phyloP scores from a whole-genome alignment of 2,888 invertebrate species.

The Eilema depressum region DNA sequence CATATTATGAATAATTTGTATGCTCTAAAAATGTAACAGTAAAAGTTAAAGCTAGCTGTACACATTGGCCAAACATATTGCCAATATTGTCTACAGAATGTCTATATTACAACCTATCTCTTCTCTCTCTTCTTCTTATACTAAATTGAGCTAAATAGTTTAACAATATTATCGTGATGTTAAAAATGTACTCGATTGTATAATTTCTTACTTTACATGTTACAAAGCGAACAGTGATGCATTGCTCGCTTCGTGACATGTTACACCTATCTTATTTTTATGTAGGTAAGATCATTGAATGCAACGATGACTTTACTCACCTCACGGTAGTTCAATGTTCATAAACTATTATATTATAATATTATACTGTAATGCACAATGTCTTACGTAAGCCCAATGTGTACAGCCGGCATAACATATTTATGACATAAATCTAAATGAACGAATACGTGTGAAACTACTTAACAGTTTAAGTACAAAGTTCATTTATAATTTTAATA shows the following conservation, averaged over 20 bases:
- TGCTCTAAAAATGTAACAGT: neutral
- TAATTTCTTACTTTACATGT: too few species aligned
- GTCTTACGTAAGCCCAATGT: neutral
- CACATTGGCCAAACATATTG: neutral
- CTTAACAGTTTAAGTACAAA: constrained; percentile 51
- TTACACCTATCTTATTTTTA: neutral
- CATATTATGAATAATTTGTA: neutral
- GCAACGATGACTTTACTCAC: neutral
- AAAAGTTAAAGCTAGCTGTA: neutral
- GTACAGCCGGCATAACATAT: neutral
- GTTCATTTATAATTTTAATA: constrained; percentile 40
- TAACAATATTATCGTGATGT: neutral
- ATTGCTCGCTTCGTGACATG: neutral
- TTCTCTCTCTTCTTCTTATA: too few species aligned
- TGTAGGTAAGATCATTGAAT: neutral
- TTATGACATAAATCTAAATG: constrained; percentile 10
- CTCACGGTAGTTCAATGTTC: too few species aligned
- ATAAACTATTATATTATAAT: too few species aligned
- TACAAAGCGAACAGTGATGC: neutral
- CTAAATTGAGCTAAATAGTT: too few species aligned
- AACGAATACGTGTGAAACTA: constrained; percentile 38
- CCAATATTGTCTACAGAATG: neutral
- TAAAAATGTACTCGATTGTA: neutral
- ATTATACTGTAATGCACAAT: neutral
- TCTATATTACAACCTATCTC: too few species aligned